A percentile compares a stretch with the other conserved stretches of the same genome.
Conservation (phyloP, 2,797 vertebrate species). For the Rhinophrynus dorsalis region DNA sequence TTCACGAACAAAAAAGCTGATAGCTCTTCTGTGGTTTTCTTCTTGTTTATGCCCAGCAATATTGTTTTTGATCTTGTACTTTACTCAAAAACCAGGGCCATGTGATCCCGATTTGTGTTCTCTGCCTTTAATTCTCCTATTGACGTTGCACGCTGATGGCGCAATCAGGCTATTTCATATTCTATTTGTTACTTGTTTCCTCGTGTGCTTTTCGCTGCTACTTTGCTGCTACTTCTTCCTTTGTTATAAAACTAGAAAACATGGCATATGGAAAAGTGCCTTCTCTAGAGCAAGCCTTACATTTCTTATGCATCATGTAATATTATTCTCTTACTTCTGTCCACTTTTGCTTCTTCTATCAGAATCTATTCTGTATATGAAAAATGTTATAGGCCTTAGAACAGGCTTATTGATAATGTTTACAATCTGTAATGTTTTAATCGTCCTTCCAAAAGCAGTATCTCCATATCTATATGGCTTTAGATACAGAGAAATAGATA, state of each 20-base stretch:
- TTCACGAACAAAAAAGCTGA: slow-evolving; percentile 61
- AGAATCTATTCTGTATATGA: slow-evolving; percentile 63
- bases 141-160: slow-evolving; percentile 62
- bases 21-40: slow-evolving; percentile 61
- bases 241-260: slow-evolving; percentile 68
- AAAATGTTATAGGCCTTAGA: slow-evolving; percentile 51
- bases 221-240: slow-evolving; percentile 66
- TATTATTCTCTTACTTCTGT: slow-evolving; percentile 73
- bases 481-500: slow-evolving; percentile 72
- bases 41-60: slow-evolving; percentile 64
- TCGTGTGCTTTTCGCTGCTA: slow-evolving; percentile 70
- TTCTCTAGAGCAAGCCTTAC: slow-evolving; percentile 74
- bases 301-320: slow-evolving; percentile 74
- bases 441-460: slow-evolving; percentile 72
- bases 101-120: slow-evolving; percentile 66
- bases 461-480: slow-evolving; percentile 75
- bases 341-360: slow-evolving; percentile 70
- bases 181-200: slow-evolving; percentile 58
- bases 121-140: slow-evolving; percentile 63
- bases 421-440: slow-evolving; percentile 70
- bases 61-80: slow-evolving; percentile 63
- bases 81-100: slow-evolving; percentile 55
- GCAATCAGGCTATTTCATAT: slow-evolving; percentile 68
- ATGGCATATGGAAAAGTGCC: slow-evolving; percentile 61
- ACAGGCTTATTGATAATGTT: slow-evolving; percentile 67